Percentiles rank a stretch among this genome's conserved stretches.
phyloP scores from a whole-genome alignment of 2,113 vertebrate species.

The Erythrolamprus reginae region DNA sequence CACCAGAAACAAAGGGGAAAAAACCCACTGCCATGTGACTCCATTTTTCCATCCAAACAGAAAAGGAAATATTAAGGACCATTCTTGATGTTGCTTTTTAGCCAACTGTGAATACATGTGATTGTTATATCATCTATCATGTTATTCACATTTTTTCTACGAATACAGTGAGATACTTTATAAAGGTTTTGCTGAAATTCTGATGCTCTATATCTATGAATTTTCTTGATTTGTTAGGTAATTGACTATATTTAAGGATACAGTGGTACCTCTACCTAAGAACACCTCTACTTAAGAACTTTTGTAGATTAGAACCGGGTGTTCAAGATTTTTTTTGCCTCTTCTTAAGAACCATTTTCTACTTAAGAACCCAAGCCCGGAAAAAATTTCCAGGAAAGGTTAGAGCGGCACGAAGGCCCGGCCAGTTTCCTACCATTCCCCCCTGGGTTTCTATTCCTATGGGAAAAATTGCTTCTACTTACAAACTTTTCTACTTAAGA shows the following conservation, averaged over 20 bases:
- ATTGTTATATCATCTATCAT: not conserved
- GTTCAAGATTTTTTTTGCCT: no score
- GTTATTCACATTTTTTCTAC: not conserved
- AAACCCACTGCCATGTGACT: not conserved
- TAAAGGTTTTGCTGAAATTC: not conserved
- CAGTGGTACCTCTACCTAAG: no score
- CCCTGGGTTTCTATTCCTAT: no score
- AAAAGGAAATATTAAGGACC: not conserved
- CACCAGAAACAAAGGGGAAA: rapidly evolving
- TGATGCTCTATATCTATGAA: not conserved
- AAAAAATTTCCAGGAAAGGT: no score
- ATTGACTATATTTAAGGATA: not conserved
- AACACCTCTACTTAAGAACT: no score
- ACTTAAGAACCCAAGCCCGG: no score
- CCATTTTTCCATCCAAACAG: not conserved
- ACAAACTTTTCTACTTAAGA: no score
- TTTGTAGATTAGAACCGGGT: no score
- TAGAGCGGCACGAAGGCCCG: no score
- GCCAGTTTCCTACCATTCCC: no score
- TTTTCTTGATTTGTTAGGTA: not conserved
- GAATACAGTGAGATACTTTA: not conserved
- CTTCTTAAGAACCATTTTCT: no score
- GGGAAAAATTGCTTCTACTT: no score
- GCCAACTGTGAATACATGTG: not conserved
- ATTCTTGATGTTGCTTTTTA: not conserved